Evolutionary conservation across 2,888 invertebrate genomes (phyloP), one percentile per base, ranked within the genome.

Genomic region (Cantharis lateralis): DNA sequence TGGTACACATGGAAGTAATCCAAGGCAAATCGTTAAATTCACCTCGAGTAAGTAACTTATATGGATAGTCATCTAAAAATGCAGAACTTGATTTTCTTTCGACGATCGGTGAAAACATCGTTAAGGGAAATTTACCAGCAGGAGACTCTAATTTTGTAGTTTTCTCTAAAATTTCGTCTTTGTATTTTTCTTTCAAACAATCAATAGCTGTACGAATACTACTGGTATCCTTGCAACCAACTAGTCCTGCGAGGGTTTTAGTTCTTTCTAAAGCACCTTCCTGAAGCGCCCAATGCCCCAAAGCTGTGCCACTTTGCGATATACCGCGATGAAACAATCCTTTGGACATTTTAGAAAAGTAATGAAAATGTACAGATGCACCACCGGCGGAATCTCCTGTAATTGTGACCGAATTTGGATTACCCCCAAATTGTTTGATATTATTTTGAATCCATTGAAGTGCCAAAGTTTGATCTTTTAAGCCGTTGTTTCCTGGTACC

Each of bases 361-460:
- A 91, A 78, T 94, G 94, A 82, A 93, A 92, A 85, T 94, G 93
- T 0, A 93, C 93, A 80, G 93, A 92, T 2, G 91, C 93, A 48
- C 91, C 93, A 0, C 94, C 94, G 0, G 94, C 92, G 3, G 94
- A 93, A 81, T 91, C 89, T 1, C 94, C 94, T 0, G 91, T 86
- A 0, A 94, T 84, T 0, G 93, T 92, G 16, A 94, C 89, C 78
- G 91, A 91, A 61, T 91, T 89, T 2, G 93, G 90, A 87, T 94
- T 91, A 0, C 94, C 94, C 1, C 92, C 93, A 82, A 94, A 94
- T 91, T 90, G 13, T 32, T 1, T 32, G 0, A 32, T 32, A 13
- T 32, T 32, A 32, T 32, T 32, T 5, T 32, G 32, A 0, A 93
- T 87, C 94, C 94, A 94, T 78, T 90, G 89, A 62, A 94, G 85